Evolutionary conservation across 2,888 invertebrate species (phyloP).

Genomic region (Prosopocoilus inquinatus): DNA sequence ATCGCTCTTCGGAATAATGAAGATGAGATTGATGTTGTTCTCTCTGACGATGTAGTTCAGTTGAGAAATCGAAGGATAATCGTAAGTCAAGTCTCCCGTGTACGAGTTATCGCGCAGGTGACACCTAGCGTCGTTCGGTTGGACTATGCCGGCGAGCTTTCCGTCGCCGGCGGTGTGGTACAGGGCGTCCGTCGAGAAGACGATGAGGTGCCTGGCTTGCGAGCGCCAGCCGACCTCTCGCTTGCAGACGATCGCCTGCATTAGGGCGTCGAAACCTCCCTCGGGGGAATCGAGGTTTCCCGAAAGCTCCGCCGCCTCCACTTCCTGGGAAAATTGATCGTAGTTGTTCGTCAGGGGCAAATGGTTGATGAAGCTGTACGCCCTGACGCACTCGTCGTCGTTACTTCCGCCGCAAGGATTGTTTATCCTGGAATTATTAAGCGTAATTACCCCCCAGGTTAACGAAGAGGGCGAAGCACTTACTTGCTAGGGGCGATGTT

Average conservation of each 20-base stretch:
- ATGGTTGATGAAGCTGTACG: conserved; percentile 76
- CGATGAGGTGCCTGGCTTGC: conserved; percentile 68
- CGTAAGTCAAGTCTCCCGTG: conserved; percentile 57
- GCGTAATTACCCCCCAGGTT: no score
- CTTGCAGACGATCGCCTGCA: conserved; percentile 76
- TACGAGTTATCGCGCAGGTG: conserved; percentile 60
- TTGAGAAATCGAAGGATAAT: conserved; percentile 77
- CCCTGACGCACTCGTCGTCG: conserved; percentile 44
- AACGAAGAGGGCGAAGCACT: not conserved
- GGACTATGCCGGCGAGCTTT: conserved; percentile 63
- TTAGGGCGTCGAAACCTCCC: conserved; percentile 84
- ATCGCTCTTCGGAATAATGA: conserved; percentile 60
- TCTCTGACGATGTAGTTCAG: conserved; percentile 62
- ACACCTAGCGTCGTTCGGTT: conserved; percentile 72
- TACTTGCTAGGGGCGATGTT: conserved; percentile 22
- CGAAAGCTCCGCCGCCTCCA: conserved; percentile 50
- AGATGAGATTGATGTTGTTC: conserved; percentile 74
- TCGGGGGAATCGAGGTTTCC: conserved; percentile 60
- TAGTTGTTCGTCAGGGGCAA: conserved; percentile 63
- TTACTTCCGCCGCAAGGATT: not conserved
- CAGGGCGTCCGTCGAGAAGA: conserved; percentile 74
- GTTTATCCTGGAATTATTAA: not conserved
- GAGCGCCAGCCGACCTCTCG: conserved; percentile 75
- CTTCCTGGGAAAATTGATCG: conserved; percentile 46
- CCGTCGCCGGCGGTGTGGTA: conserved; percentile 82